Evolutionary conservation across 2,888 invertebrate genomes (phyloP), one percentile per base, ranked within the genome.

Genomic region (Sycophila texana): DNA sequence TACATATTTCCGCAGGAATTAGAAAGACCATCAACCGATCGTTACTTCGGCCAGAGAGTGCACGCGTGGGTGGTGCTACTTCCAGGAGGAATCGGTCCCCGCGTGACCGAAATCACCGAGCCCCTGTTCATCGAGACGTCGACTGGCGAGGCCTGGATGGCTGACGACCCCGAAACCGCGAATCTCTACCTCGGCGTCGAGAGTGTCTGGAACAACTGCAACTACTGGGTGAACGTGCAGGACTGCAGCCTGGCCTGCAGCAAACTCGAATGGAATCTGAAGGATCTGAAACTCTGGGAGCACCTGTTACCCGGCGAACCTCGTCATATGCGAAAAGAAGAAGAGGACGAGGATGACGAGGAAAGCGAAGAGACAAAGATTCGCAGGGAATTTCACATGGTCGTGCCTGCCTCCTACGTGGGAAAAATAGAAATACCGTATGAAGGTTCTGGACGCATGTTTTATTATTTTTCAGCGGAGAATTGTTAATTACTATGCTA

Each of bases 31-130:
- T 93, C 93, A 0, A 91, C 91, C 1, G 96, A 96, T 85, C 92
- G 92, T 0, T 92, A 94, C 71, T 92, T 94, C 81, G 94, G 94
- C 3, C 92, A 93, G 87, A 92, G 96, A 57, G 91, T 96, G 0
- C 98, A 98, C 89, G 94, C 95, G 0, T 98, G 98, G 98, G 94
- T 97, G 3, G 90, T 96, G 3, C 91, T 98, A 4, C 87, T 95
- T 0, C 82, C 82, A 0, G 70, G 67, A 13, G 65, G 58, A 5
- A 0, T 22, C 0, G 72, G 66, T 0, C 65, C 65, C 0, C 60
- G 30, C 2, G 55, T 20, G 82, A 87, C 55, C 89, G 94, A 93
- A 51, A 90, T 95, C 0, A 91, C 92, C 4, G 92, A 93, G 53
- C 93, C 94, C 0, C 93, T 95, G 89, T 98, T 97, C 88, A 94